Percentiles rank a stretch among this genome's conserved stretches.
Evolutionary conservation across 2,113 vertebrate species (phyloP).

Genomic region (Sakesphorus luctuosus): DNA sequence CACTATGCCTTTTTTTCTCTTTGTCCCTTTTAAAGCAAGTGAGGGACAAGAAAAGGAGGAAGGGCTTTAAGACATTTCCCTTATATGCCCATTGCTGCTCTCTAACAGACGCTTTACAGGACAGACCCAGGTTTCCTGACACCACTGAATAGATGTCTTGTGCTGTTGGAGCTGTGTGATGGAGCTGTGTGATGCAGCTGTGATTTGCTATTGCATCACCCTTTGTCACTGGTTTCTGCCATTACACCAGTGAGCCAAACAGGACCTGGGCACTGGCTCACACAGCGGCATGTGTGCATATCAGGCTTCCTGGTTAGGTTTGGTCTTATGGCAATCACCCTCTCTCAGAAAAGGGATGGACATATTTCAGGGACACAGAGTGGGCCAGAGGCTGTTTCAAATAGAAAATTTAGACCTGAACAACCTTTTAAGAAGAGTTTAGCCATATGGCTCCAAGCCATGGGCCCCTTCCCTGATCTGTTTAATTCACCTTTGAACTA

Average conservation of each 20-base stretch:
- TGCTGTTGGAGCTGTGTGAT: background rate
- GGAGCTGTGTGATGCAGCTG: background rate
- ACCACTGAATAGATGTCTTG: rapidly evolving
- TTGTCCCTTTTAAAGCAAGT: background rate
- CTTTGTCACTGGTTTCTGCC: background rate
- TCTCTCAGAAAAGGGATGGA: background rate
- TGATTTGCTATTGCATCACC: background rate
- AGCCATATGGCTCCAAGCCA: background rate
- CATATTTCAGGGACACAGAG: rapidly evolving
- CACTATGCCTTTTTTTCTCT: background rate
- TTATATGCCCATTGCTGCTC: background rate
- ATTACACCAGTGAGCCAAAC: background rate
- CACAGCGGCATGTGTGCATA: rapidly evolving
- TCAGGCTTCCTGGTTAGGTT: background rate
- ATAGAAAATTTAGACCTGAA: background rate
- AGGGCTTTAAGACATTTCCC: background rate
- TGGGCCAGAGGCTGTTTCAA: background rate
- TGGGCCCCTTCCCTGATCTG: background rate
- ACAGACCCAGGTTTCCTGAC: background rate
- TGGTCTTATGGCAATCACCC: background rate
- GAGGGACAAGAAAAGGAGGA: background rate
- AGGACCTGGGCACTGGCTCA: background rate
- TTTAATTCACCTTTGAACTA: constrained; percentile 5
- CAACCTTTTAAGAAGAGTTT: background rate
- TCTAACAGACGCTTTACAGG: background rate